Conservation (phyloP, 2,113 vertebrate species). For the Syrmaticus mikado region DNA sequence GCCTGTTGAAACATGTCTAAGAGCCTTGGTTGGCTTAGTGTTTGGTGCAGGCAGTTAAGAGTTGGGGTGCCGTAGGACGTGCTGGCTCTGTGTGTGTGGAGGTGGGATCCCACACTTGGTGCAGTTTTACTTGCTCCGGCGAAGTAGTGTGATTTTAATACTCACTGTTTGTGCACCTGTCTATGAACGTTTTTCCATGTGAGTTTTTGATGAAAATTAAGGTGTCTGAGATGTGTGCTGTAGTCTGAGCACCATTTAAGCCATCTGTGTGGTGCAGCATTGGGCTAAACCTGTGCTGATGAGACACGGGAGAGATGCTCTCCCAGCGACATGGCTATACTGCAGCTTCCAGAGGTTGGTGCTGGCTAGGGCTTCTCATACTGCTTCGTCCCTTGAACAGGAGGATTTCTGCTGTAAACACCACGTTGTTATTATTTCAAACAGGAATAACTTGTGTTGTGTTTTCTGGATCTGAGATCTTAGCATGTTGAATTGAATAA, state of each 20-base stretch:
- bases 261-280: no score
- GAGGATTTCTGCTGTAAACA: neutral
- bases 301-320: neutral
- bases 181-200: neutral
- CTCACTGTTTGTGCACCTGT: neutral
- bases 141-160: neutral
- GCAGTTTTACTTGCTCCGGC: neutral
- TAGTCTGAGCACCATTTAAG: no score
- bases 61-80: neutral
- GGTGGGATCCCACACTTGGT: neutral
- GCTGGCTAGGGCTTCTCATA: neutral
- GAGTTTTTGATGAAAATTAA: neutral
- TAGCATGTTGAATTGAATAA: neutral
- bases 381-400: neutral
- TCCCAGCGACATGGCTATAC: neutral
- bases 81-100: neutral
- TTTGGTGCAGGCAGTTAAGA: neutral
- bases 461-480: neutral
- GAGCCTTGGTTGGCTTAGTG: neutral
- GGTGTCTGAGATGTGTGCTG: neutral
- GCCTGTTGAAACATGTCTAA: conserved; percentile 32
- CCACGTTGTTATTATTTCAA: neutral
- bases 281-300: neutral
- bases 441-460: neutral
- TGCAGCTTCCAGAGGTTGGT: neutral